Evolutionary conservation across 2,888 invertebrate species (phyloP), one percentile per base, ranked within the genome.

Genomic region (Agonum fuliginosum): DNA sequence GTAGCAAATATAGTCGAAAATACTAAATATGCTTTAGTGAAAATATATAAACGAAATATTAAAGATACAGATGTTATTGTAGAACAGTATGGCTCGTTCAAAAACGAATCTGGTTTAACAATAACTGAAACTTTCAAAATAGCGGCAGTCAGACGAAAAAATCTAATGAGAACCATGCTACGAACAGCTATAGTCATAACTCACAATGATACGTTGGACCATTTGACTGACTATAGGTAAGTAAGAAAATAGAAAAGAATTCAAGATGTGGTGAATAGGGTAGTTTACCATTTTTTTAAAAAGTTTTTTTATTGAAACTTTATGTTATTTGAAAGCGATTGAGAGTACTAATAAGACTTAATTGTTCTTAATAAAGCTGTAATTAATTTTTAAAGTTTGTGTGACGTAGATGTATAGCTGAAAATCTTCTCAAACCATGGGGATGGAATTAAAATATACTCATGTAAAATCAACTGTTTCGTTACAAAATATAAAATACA

Each of bases 201-300:
- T 1, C 88, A 91, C 81, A 89, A 89, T 79, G 89, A 91, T 80
- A 90, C 90, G 67, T 85, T 90, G 12, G 87, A 90, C 79, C 92
- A 92, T 85, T 86, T 92, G 76, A 86, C 87, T 4, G 92, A 92
- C 85, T 89, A 89, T 85, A 86, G 88, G 91, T 91, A 86, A 87
- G 4, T 41, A 41, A 34, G n/a, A 37, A 8, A 37, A 34, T 71
- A 14, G n/a, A n/a, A n/a, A n/a, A n/a, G n/a, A n/a, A n/a, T n/a
- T n/a, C n/a, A n/a, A n/a, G n/a, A n/a, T n/a, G n/a, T n/a, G n/a
- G n/a, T n/a, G n/a, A n/a, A n/a, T n/a, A n/a, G n/a, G n/a, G n/a
- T n/a, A n/a, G n/a, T n/a, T n/a, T n/a, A n/a, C n/a, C n/a, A n/a
- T n/a, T 5, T 41, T 43, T 4, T 70, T 48, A 0, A 17, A 20